Conservation (phyloP, 1,140 invertebrate genomes). For the Drosophila orosa region DNA sequence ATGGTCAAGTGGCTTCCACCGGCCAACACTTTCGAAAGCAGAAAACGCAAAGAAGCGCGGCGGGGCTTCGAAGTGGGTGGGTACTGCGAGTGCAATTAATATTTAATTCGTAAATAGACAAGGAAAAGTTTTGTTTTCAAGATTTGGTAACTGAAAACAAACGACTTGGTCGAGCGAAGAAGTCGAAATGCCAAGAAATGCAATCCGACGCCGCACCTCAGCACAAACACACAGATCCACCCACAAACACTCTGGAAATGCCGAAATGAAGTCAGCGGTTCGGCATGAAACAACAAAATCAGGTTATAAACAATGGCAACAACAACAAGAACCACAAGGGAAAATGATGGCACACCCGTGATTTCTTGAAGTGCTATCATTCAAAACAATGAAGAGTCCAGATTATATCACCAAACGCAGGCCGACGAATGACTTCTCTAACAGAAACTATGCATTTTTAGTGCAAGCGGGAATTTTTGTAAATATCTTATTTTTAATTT, state of each 20-base stretch:
- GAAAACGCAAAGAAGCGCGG: slow-evolving; percentile 26
- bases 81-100: slow-evolving; percentile 60
- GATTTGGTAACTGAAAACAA: slow-evolving; percentile 63
- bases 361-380: slow-evolving; percentile 34
- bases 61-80: slow-evolving; percentile 26
- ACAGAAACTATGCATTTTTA: background rate
- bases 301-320: slow-evolving; percentile 16
- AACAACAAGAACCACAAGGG: slow-evolving; percentile 7
- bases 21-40: slow-evolving; percentile 72
- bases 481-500: background rate
- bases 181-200: slow-evolving; percentile 44
- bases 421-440: background rate
- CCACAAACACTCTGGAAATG: slow-evolving; percentile 22
- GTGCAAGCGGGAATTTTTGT: background rate
- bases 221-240: slow-evolving; percentile 11
- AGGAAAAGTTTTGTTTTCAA: slow-evolving; percentile 68
- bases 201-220: slow-evolving; percentile 31
- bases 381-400: slow-evolving; percentile 13
- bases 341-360: slow-evolving; percentile 33
- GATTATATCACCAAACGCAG: slow-evolving; percentile 6
- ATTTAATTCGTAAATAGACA: slow-evolving; percentile 77
- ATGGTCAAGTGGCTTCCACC: slow-evolving; percentile 79
- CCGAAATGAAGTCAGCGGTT: slow-evolving; percentile 46
- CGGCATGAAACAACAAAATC: slow-evolving; percentile 8
- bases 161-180: slow-evolving; percentile 51